Conservation (phyloP, 2,113 vertebrate genomes). For the Ceuthmochares aereus region DNA sequence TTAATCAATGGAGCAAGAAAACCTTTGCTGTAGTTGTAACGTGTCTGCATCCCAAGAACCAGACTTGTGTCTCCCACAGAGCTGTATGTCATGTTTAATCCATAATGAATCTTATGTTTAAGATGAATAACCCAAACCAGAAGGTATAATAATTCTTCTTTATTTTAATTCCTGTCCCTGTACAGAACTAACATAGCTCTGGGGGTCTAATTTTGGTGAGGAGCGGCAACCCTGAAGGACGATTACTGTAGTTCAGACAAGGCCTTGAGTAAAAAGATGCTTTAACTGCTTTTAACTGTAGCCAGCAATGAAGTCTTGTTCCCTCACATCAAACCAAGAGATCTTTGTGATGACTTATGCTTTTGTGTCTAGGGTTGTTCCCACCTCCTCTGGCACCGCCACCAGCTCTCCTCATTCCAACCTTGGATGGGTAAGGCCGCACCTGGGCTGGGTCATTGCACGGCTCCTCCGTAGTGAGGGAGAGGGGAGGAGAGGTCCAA, state of each 20-base stretch:
- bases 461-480: not conserved
- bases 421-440: slow-evolving; percentile 73
- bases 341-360: not conserved
- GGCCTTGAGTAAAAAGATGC: not conserved
- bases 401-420: slow-evolving; percentile 74
- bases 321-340: not conserved
- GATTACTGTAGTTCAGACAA: not conserved
- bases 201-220: not conserved
- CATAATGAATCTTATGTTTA: not conserved
- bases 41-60: not conserved
- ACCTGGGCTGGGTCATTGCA: not conserved
- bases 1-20: not conserved
- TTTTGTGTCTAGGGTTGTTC: slow-evolving; percentile 71
- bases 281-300: not conserved
- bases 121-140: not conserved
- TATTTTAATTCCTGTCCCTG: not conserved
- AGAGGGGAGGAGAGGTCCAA: not conserved
- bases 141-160: not conserved
- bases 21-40: not conserved
- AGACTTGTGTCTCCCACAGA: not conserved
- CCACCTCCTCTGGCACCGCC: slow-evolving; percentile 76
- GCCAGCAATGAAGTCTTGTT: not conserved
- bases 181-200: not conserved
- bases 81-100: not conserved
- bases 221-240: not conserved